Evolutionary conservation across 1,140 invertebrate species (phyloP), one percentile per base, ranked within the genome.

Genomic region (Ganaspis sp.): DNA sequence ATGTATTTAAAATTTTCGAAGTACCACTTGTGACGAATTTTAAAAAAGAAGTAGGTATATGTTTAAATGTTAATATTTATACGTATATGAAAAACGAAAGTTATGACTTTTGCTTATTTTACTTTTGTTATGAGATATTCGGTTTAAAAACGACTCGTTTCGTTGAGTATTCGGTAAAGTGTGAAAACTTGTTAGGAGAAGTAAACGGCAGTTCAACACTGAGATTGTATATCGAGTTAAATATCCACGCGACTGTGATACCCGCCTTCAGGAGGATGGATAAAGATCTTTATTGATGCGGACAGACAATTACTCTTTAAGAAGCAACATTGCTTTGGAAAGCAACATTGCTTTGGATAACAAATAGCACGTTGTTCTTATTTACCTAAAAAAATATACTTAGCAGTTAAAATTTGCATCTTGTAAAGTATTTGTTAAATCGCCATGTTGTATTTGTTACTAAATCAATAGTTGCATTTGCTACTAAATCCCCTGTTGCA

Each of bases 231-330:
- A 49, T 49, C 45, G 45, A 49, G 45, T 49, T 49, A 19, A 49
- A 49, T 49, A 49, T 17, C n/a, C 45, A 49, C 45, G 45, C 45
- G 45, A 49, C 45, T 49, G 17, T 49, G 17, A 49, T 49, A 17
- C 17, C 45, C 6, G 17, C 45, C 45, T 49, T 49, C 45, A 49
- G n/a, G n/a, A 49, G n/a, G 45, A n/a, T n/a, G 45, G 45, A 49
- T 49, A 49, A 19, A 49, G 45, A 49, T 49, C 45, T 49, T 49
- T 49, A 49, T 49, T 49, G 45, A 4, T n/a, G 45, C n/a, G n/a
- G 45, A 49, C 45, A 49, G 45, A 49, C 42, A 15, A 45, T 45
- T 45, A 45, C 42, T 45, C 42, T 45, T 45, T 45, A 9, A 45
- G 42, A 49, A 49, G 45, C 17, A 49, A 49, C 45, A 19, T n/a